phyloP scores from a whole-genome alignment of 2,888 invertebrate genomes.

The Tricholauxania praeusta region DNA sequence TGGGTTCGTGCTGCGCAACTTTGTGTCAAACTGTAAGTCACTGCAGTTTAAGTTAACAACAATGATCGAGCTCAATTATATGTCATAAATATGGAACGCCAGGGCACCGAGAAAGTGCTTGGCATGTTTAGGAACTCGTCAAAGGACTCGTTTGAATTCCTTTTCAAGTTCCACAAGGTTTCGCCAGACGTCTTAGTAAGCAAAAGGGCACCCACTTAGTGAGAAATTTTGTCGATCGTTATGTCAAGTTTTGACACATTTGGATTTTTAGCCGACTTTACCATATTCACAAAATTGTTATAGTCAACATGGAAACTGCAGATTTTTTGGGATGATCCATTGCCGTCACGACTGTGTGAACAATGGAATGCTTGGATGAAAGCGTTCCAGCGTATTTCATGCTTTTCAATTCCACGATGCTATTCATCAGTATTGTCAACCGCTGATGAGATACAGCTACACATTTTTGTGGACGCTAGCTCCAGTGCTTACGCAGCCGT shows the following conservation, averaged over 20 bases:
- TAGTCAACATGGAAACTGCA: constrained; percentile 35
- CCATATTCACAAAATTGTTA: constrained; percentile 41
- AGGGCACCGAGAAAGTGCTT: constrained; percentile 38
- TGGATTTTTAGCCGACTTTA: constrained; percentile 48
- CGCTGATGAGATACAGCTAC: too few species aligned
- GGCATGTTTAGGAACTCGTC: constrained; percentile 46
- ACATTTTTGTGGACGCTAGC: too few species aligned
- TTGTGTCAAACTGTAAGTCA: constrained; percentile 24
- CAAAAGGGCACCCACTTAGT: constrained; percentile 45
- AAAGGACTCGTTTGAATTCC: constrained; percentile 46
- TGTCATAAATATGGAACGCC: constrained; percentile 26
- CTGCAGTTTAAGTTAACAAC: not conserved
- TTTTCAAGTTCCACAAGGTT: constrained; percentile 40
- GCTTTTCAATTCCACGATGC: constrained; percentile 35
- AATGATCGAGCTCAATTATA: not conserved
- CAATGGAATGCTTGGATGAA: constrained; percentile 37
- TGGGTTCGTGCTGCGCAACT: constrained; percentile 29
- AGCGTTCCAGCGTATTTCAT: constrained; percentile 26
- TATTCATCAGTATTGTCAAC: constrained; percentile 34
- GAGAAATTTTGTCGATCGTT: too few species aligned
- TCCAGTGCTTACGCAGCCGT: too few species aligned
- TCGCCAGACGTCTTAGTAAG: constrained; percentile 40
- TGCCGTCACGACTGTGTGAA: constrained; percentile 21
- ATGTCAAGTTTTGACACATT: constrained; percentile 47
- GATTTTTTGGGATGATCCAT: constrained; percentile 39